Conservation (phyloP, 1,140 invertebrate genomes). For the Diplogasteroides magnus region DNA sequence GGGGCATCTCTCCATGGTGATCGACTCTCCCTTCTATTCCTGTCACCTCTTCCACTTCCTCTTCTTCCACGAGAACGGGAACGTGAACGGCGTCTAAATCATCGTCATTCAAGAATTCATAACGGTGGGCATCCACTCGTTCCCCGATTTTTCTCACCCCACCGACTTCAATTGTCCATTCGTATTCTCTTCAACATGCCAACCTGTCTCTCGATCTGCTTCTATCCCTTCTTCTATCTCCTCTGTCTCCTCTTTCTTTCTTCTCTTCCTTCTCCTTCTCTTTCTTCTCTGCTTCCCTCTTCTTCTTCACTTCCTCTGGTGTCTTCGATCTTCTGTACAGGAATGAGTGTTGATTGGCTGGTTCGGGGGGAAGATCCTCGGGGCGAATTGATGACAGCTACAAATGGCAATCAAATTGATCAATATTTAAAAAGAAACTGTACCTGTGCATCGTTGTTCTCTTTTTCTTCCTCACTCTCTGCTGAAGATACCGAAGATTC, state of each 20-base stretch:
- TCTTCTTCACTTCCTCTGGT: constrained; percentile 19
- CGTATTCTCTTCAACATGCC: too few relatives aligned
- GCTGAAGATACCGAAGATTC: too few relatives aligned
- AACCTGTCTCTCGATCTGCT: too few relatives aligned
- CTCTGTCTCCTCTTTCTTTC: not conserved
- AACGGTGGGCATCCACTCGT: too few relatives aligned
- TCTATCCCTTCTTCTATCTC: too few relatives aligned
- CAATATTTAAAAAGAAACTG: too few relatives aligned
- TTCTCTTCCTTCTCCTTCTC: constrained; percentile 4
- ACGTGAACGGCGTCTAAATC: not conserved
- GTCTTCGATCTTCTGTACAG: constrained; percentile 29
- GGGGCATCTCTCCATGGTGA: not conserved
- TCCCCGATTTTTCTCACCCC: too few relatives aligned
- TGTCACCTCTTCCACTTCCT: not conserved
- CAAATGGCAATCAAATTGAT: not conserved
- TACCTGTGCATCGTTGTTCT: too few relatives aligned
- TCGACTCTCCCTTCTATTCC: not conserved
- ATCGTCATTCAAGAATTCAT: too few relatives aligned
- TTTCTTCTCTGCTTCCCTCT: constrained; percentile 12
- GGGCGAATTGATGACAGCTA: constrained; percentile 20
- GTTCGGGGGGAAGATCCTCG: constrained; percentile 29
- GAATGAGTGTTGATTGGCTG: constrained; percentile 28
- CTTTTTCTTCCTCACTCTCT: too few relatives aligned
- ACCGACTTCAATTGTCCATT: too few relatives aligned
- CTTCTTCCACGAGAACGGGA: constrained; percentile 5